phyloP scores from a whole-genome alignment of 2,113 vertebrate species.

The Grammomys surdaster region DNA sequence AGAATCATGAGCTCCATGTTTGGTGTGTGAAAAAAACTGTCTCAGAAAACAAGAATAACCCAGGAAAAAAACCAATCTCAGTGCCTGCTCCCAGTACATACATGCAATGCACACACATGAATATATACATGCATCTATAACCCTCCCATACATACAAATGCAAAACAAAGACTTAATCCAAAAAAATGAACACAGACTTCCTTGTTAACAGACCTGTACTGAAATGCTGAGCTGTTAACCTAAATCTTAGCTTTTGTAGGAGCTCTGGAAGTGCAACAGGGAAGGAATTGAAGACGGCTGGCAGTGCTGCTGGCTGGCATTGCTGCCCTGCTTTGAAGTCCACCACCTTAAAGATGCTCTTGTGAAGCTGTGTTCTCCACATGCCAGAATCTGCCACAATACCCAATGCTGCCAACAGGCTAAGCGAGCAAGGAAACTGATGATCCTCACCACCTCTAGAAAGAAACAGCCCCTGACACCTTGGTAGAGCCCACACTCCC shows the following conservation, averaged over 20 bases:
- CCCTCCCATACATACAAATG: not conserved
- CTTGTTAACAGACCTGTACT: not conserved
- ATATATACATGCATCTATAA: too few relatives aligned
- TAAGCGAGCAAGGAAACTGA: not conserved
- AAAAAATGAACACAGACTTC: slow-evolving; percentile 7
- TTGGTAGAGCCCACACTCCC: not conserved
- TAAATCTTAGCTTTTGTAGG: not conserved
- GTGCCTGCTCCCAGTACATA: not conserved
- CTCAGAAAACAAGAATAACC: not conserved
- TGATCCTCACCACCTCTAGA: not conserved
- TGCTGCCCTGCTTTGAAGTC: not conserved
- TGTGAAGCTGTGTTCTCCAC: too few relatives aligned
- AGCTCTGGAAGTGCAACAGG: not conserved
- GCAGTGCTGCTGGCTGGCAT: not conserved
- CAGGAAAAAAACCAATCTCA: not conserved
- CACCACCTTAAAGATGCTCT: not conserved
- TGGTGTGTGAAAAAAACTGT: not conserved
- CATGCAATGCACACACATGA: not conserved
- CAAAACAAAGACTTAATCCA: not conserved
- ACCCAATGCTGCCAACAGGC: not conserved
- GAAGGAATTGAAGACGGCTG: not conserved
- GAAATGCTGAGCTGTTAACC: not conserved
- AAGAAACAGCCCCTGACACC: not conserved
- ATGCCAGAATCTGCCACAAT: not conserved
- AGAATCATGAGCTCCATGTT: not conserved